Evolutionary conservation across 1,140 invertebrate genomes (phyloP), one percentile per base, ranked within the genome.

Genomic region (Panagrolaimus sp.): DNA sequence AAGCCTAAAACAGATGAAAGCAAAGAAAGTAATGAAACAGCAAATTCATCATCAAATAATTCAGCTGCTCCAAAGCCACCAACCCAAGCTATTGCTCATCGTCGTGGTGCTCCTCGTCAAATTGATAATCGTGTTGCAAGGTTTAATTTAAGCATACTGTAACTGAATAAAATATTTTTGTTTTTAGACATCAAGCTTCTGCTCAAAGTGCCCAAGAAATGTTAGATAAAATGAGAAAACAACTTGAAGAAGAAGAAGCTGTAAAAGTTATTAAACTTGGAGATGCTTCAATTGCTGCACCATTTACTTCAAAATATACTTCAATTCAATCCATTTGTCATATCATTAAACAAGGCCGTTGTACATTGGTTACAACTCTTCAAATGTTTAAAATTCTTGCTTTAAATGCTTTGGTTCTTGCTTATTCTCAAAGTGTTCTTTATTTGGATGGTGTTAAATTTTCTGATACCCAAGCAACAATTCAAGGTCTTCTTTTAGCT

Each of bases 361-460:
- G 96, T 84, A 99, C 96, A 0, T 85, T 99, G 46, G 96, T 99
- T 0, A 98, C 95, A 1, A 99, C 96, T 0, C 86, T 99, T 47
- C 96, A 99, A 85, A 99, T 99, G 96, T 99, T 99, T 84, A 99
- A 99, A 88, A 99, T 99, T 75, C 86, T 99, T 45, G 96, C 96
- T 0, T 84, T 99, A n/a, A 98, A 99, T 85, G 95, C 96, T 0
- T 87, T 99, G 0, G 93, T 98, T 68, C 86, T 96, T 47, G 96
- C 96, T 0, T 99, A 99, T 86, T 94, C 93, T 83, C 95, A 98
- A 85, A 98, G 94, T 28, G 96, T 99, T 8, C 87, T 99, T 0
- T 99, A 98, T 83, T 88, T 98, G 70, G 94, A 98, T 85, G 95
- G 95, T 28, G 92, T 99, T 65, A 98, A 96, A 85, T 94, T 98